Evolutionary conservation across 2,888 invertebrate genomes (phyloP).

Genomic region (Pollenia labialis): DNA sequence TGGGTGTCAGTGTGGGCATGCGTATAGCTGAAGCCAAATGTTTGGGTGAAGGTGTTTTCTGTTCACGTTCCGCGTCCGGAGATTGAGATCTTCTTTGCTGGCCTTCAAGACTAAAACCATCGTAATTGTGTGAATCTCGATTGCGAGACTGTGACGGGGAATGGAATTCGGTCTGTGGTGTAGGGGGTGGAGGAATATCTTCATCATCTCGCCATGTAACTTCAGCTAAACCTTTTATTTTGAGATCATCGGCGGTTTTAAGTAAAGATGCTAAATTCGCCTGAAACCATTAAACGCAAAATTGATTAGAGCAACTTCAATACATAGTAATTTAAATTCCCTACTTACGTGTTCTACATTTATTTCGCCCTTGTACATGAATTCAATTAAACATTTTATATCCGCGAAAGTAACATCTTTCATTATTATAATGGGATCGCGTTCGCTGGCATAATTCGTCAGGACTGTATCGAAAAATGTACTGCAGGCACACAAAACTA

Average conservation of each 20-base stretch:
- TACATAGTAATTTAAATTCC: background rate
- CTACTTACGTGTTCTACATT: slow-evolving; percentile 95
- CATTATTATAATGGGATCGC: slow-evolving; percentile 92
- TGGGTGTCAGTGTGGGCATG: slow-evolving; percentile 81
- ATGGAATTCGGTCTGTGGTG: slow-evolving; percentile 79
- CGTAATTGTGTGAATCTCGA: slow-evolving; percentile 74
- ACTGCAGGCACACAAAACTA: slow-evolving; percentile 95
- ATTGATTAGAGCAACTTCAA: background rate
- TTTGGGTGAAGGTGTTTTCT: slow-evolving; percentile 69
- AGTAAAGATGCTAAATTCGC: slow-evolving; percentile 93
- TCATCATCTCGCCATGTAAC: slow-evolving; percentile 92
- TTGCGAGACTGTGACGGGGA: slow-evolving; percentile 77
- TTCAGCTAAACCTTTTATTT: slow-evolving; percentile 95
- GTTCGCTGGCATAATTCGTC: slow-evolving; percentile 90
- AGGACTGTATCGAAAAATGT: slow-evolving; percentile 95
- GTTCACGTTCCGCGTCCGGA: slow-evolving; percentile 71
- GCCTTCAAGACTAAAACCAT: slow-evolving; percentile 71
- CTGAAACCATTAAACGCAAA: slow-evolving; percentile 84
- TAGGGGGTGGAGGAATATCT: slow-evolving; percentile 79
- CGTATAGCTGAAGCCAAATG: slow-evolving; percentile 58
- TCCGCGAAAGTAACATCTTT: slow-evolving; percentile 96
- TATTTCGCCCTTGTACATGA: slow-evolving; percentile 98
- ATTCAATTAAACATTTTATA: slow-evolving; percentile 94
- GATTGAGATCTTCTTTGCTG: slow-evolving; percentile 64
- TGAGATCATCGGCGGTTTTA: slow-evolving; percentile 95